Evolutionary conservation across 2,888 invertebrate species (phyloP).

Genomic region (Hemithea aestivaria): DNA sequence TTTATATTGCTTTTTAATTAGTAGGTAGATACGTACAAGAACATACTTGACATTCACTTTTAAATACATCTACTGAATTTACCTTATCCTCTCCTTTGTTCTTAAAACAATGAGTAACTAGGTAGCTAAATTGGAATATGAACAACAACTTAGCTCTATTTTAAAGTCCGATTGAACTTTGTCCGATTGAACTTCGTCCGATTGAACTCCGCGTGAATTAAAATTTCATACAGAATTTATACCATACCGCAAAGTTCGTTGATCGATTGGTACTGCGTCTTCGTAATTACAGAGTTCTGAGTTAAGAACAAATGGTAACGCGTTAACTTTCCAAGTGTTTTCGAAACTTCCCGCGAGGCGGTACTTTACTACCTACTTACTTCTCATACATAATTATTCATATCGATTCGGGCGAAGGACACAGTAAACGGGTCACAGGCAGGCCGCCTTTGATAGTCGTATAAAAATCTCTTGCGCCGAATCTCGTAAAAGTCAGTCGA

Average conservation of each 20-base stretch:
- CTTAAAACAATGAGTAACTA: too few relatives aligned
- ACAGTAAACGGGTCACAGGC: constrained; percentile 47
- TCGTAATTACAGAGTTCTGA: constrained; percentile 14
- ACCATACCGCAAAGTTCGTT: constrained; percentile 12
- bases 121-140: too few relatives aligned
- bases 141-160: too few relatives aligned
- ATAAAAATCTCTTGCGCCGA: constrained; percentile 55
- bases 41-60: too few relatives aligned
- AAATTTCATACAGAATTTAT: constrained; percentile 11
- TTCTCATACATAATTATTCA: constrained; percentile 46
- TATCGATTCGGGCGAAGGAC: constrained; percentile 47
- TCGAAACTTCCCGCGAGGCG: constrained; percentile 18
- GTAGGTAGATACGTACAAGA: too few relatives aligned
- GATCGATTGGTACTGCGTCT: constrained; percentile 15
- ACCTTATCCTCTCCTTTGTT: too few relatives aligned
- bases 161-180: too few relatives aligned
- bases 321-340: constrained; percentile 20
- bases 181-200: too few relatives aligned
- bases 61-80: too few relatives aligned
- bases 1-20: neutral
- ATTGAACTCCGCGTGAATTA: constrained; percentile 5
- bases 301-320: constrained; percentile 18
- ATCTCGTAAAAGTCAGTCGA: constrained; percentile 69
- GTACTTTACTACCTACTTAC: constrained; percentile 23
- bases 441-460: constrained; percentile 50